Evolutionary conservation across 2,113 vertebrate genomes (phyloP).

Genomic region (Miniopterus natalensis): DNA sequence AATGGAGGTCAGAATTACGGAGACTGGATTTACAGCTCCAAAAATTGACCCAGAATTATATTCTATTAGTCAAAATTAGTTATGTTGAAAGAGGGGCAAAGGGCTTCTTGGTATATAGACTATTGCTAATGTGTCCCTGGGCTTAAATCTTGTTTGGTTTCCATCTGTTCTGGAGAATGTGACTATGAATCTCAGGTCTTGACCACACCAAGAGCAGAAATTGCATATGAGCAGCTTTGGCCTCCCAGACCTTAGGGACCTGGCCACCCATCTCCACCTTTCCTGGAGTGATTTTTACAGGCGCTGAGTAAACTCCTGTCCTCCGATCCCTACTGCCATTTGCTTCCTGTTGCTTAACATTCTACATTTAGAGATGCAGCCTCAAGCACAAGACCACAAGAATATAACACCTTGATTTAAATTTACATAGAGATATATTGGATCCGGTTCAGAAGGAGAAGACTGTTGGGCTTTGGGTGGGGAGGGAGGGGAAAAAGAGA

Average conservation of each 20-base stretch:
- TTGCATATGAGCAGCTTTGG: background rate
- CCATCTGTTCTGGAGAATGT: background rate
- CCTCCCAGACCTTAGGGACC: background rate
- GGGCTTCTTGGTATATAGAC: constrained; percentile 38
- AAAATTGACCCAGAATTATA: constrained; percentile 72
- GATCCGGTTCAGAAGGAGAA: background rate
- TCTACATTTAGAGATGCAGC: background rate
- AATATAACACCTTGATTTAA: background rate
- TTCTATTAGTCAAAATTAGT: constrained; percentile 78
- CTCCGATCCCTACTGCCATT: background rate
- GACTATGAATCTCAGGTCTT: background rate
- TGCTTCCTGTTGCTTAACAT: background rate
- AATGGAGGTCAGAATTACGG: constrained; percentile 69
- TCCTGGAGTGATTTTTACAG: background rate
- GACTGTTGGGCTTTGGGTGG: background rate
- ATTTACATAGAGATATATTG: background rate
- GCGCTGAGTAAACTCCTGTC: background rate
- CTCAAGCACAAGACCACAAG: background rate
- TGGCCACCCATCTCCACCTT: background rate
- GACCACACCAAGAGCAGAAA: background rate
- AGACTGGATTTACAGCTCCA: constrained; percentile 70
- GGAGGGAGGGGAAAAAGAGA: background rate
- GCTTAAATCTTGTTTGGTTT: constrained; percentile 58
- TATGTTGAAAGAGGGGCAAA: constrained; percentile 68
- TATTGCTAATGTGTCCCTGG: constrained; percentile 18